Percentiles rank a stretch among this genome's conserved stretches.
phyloP scores from a whole-genome alignment of 2,113 vertebrate species.

The Stegastes partitus region DNA sequence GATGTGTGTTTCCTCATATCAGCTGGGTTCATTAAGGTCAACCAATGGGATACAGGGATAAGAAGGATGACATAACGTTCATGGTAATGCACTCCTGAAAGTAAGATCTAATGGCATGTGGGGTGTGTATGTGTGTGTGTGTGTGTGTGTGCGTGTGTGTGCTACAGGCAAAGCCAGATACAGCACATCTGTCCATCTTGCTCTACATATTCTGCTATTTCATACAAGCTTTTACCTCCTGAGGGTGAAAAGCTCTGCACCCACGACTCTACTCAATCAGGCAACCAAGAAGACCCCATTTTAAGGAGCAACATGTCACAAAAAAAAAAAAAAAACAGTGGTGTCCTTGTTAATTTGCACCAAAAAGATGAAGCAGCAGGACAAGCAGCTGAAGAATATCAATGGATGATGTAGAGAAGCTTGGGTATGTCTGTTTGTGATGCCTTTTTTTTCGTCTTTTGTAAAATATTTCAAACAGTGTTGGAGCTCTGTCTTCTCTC shows the following conservation, averaged over 20 bases:
- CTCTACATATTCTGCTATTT: constrained; percentile 24
- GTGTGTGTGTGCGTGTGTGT: constrained; percentile 20
- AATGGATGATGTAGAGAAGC: not conserved
- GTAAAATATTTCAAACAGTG: not conserved
- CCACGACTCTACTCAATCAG: not conserved
- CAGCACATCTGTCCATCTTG: constrained; percentile 64
- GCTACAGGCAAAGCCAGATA: constrained; percentile 11
- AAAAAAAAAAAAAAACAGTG: not conserved
- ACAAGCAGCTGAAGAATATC: not conserved
- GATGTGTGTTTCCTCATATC: constrained; percentile 58
- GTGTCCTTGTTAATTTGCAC: not conserved
- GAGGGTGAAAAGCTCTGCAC: not conserved
- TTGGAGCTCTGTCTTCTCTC: not conserved
- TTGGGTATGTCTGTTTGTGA: not conserved
- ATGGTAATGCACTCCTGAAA: constrained; percentile 61
- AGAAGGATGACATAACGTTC: constrained; percentile 72
- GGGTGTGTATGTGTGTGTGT: constrained; percentile 12
- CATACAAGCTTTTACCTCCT: constrained; percentile 13
- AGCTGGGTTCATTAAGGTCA: constrained; percentile 48
- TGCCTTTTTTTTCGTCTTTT: not conserved
- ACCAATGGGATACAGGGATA: constrained; percentile 48
- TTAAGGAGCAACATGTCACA: not conserved
- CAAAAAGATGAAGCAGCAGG: not conserved
- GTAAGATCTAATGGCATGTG: constrained; percentile 60
- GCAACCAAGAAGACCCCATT: not conserved